Evolutionary conservation across 2,113 vertebrate genomes (phyloP).

Genomic region (Miniopterus natalensis): DNA sequence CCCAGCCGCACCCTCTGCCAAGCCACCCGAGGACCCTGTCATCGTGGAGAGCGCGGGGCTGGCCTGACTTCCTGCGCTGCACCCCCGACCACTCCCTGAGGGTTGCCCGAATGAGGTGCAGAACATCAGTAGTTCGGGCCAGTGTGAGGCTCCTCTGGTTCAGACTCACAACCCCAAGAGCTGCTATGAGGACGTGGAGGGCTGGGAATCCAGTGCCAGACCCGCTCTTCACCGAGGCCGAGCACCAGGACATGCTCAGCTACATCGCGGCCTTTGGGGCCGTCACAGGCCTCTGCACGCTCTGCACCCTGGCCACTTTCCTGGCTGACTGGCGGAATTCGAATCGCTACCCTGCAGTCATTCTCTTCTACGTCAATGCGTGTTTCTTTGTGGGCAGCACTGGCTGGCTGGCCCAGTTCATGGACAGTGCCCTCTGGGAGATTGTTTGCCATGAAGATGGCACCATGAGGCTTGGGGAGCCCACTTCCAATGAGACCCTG

Average conservation of each 20-base stretch:
- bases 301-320: slow-evolving; percentile 98
- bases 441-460: slow-evolving; percentile 98
- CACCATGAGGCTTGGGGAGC: slow-evolving; percentile 98
- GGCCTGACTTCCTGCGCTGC: slow-evolving; percentile 97
- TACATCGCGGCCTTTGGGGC: slow-evolving; percentile 97
- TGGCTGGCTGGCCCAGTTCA: slow-evolving; percentile 98
- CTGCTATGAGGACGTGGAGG: slow-evolving; percentile 99
- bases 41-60: slow-evolving; percentile 97
- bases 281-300: slow-evolving; percentile 97
- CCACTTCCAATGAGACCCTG: slow-evolving; percentile 97
- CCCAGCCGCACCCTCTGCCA: slow-evolving; percentile 96
- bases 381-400: slow-evolving; percentile 99
- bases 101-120: slow-evolving; percentile 98
- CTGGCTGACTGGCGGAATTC: slow-evolving; percentile 98
- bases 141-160: slow-evolving; percentile 96
- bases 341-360: slow-evolving; percentile 98
- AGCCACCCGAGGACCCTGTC: slow-evolving; percentile 94
- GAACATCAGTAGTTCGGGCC: slow-evolving; percentile 97
- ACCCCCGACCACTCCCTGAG: slow-evolving; percentile 90
- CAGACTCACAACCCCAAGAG: slow-evolving; percentile 97
- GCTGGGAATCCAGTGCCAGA: slow-evolving; percentile 99
- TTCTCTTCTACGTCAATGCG: slow-evolving; percentile 98
- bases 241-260: slow-evolving; percentile 96
- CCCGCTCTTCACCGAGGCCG: slow-evolving; percentile 95
- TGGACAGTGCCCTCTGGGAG: slow-evolving; percentile 95